Percentiles rank a stretch among this genome's conserved stretches.
phyloP scores from a whole-genome alignment of 2,888 invertebrate genomes.

The Lithosia quadra region DNA sequence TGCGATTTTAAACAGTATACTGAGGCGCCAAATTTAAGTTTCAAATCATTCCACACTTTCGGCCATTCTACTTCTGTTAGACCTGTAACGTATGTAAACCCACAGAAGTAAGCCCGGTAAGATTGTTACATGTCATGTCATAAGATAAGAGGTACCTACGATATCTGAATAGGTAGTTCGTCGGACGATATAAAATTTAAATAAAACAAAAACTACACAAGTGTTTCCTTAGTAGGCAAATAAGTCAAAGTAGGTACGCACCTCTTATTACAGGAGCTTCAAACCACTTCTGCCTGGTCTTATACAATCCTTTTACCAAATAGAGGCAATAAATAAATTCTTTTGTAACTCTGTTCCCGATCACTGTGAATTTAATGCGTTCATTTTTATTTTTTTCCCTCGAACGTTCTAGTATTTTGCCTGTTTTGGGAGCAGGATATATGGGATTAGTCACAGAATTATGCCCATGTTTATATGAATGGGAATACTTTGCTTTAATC shows the following conservation, averaged over 20 bases:
- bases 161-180: neutral
- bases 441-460: conserved; percentile 72
- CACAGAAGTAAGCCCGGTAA: no score
- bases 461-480: conserved; percentile 67
- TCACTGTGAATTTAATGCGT: conserved; percentile 66
- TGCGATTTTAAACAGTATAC: conserved; percentile 77
- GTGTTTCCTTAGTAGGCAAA: neutral
- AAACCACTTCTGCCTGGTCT: conserved; percentile 68
- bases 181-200: neutral
- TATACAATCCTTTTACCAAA: conserved; percentile 70
- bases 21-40: conserved; percentile 75
- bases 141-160: no score
- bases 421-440: conserved; percentile 59
- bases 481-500: conserved; percentile 55
- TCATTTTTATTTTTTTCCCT: neutral
- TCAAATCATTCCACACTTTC: conserved; percentile 67
- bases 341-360: conserved; percentile 72
- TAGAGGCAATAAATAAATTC: conserved; percentile 74
- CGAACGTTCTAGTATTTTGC: neutral
- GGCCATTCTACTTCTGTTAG: conserved; percentile 78
- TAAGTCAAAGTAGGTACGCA: conserved; percentile 41
- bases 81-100: conserved; percentile 58
- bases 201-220: no score
- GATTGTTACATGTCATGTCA: no score
- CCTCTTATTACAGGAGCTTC: conserved; percentile 72